Evolutionary conservation across 2,888 invertebrate species (phyloP).

Genomic region (Tiliacea citrago): DNA sequence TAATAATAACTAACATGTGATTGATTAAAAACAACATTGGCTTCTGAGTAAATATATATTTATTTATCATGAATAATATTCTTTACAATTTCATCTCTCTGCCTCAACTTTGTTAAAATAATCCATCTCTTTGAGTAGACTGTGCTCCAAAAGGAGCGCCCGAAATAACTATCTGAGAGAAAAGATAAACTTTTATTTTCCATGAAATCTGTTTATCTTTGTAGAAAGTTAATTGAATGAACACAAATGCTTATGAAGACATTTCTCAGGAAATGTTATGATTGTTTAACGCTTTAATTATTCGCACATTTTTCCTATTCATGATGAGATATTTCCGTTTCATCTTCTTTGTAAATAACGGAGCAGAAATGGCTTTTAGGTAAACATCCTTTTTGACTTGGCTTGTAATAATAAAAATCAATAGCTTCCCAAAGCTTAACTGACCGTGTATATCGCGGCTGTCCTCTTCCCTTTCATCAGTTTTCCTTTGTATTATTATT

Average conservation of each 20-base stretch:
- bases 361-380: constrained; percentile 28
- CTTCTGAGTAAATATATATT: constrained; percentile 11
- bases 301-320: constrained; percentile 25
- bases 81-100: constrained; percentile 28
- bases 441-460: constrained; percentile 71
- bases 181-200: constrained; percentile 45
- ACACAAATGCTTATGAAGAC: constrained; percentile 30
- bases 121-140: constrained; percentile 42
- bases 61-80: constrained; percentile 20
- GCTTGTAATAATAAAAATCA: constrained; percentile 68
- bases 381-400: constrained; percentile 48
- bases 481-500: constrained; percentile 73
- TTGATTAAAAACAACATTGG: constrained; percentile 29
- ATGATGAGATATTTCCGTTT: constrained; percentile 30
- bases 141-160: constrained; percentile 50
- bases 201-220: constrained; percentile 35
- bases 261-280: constrained; percentile 20
- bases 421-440: constrained; percentile 73
- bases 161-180: constrained; percentile 45
- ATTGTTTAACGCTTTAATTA: constrained; percentile 35
- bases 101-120: constrained; percentile 32
- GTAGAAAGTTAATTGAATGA: constrained; percentile 28
- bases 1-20: constrained; percentile 37
- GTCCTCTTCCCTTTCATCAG: constrained; percentile 69
- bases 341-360: constrained; percentile 37